Evolutionary conservation across 1,140 invertebrate species (phyloP), one percentile per base, ranked within the genome.

Genomic region (Cydia pomonella): DNA sequence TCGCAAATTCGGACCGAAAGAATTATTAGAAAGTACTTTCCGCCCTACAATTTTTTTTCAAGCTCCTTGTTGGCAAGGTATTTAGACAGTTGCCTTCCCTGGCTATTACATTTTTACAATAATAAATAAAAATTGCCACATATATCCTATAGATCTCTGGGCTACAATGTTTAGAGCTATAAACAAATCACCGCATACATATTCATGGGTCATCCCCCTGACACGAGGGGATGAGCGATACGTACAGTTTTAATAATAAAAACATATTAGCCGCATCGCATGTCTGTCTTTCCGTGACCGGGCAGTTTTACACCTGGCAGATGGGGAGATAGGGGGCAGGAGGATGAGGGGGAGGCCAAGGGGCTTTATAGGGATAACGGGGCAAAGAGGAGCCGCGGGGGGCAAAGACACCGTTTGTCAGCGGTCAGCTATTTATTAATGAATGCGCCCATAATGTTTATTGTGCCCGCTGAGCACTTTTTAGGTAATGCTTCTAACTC

Each of bases 201-300:
- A 92, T 91, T 87, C 85, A 88, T 87, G 76, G 82, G 76, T 87
- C 84, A 88, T 88, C 85, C 87, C 87, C 53, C 82, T 81, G 73
- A 78, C 73, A 75, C 76, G 73, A 75, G 82, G 84, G 84, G 87
- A 88, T 89, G 83, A 81, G 83, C 87, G 88, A 87, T 90, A 85
- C 80, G 80, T 82, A 83, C 82, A 81, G 82, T 82, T 89, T 89
- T 90, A 89, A 91, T 91, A 91, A 91, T 91, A 91, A 91, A 90
- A 92, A 91, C 90, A 87, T 92, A 92, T 92, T 92, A 92, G 90
- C 85, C 83, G 84, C 90, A 92, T 92, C 84, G 90, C 90, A 91
- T 92, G 90, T 92, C 88, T 86, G 84, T 87, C 78, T 89, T 92
- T 90, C 86, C 90, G 90, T 92, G 90, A 92, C 89, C 88, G 85